Evolutionary conservation across 2,113 vertebrate genomes (phyloP), one percentile per base, ranked within the genome.

Genomic region (Sakesphorus luctuosus): DNA sequence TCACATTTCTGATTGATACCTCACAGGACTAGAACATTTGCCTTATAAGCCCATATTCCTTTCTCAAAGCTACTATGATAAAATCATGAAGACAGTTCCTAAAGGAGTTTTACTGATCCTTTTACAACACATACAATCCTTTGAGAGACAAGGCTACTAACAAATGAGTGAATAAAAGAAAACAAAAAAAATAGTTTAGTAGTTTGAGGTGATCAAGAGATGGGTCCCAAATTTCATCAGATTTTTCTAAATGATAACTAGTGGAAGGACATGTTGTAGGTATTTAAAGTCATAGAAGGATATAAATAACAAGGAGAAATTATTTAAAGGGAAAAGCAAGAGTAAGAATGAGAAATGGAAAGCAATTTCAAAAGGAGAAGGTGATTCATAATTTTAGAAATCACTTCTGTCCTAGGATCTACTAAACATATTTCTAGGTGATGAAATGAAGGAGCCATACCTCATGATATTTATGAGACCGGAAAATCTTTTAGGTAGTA

Each of bases 321-420:
- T 65, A 61, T 78, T 87, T 85, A 83, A 87, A 91, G 11, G 18
- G 38, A 74, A 83, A 76, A 79, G 7, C 19, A 84, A 76, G n/a
- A 77, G 23, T n/a, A 58, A 89, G 16, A 72, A 74, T 82, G 56
- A 94, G 49, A 93, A 94, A 91, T 83, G 10, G 13, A 65, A 91
- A 73, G 17, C 58, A 79, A 79, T 85, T 93, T 65, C 58, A 76
- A 83, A 90, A 58, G 31, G 15, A 63, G 52, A 78, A 74, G 8
- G 9, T 61, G 36, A 66, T 83, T 68, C 10, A 68, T 89, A 90
- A 85, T 93, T 91, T 94, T 53, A 91, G 82, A 90, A 94, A 87
- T 85, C 3, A n/a, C 10, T 94, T 94, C 59, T 71, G 50, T 50
- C 50, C 55, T 3, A 4, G 40, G 13, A 74, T 36, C 46, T 62